Evolutionary conservation across 2,797 vertebrate genomes (phyloP).

Genomic region (Calcarius lapponicus): DNA sequence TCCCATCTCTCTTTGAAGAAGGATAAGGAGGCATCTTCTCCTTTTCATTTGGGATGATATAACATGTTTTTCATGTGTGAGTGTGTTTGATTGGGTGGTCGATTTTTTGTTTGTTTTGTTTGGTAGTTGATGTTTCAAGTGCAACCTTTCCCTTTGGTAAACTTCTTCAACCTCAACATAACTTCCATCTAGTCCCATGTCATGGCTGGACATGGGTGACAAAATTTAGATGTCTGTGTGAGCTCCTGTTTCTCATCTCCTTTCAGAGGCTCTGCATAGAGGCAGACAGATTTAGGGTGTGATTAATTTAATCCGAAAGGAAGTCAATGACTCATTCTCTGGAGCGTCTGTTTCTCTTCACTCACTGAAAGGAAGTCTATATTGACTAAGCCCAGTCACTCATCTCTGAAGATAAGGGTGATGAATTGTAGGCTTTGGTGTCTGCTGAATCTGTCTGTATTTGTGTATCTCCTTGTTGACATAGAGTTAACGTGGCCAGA

Average conservation of each 20-base stretch:
- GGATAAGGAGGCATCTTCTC: background rate
- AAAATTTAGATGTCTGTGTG: background rate
- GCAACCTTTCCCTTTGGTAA: background rate
- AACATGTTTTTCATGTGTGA: background rate
- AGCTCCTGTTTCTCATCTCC: background rate
- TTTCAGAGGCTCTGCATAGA: background rate
- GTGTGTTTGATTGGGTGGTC: background rate
- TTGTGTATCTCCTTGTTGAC: background rate
- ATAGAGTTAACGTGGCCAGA: background rate
- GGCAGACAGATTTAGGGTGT: slow-evolving; percentile 4
- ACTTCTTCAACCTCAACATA: background rate
- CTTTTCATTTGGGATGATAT: background rate
- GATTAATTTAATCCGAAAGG: slow-evolving; percentile 20
- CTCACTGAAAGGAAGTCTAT: slow-evolving; percentile 17
- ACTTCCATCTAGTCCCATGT: background rate
- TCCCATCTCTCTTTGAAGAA: background rate
- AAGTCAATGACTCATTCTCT: slow-evolving; percentile 47
- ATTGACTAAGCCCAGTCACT: slow-evolving; percentile 33
- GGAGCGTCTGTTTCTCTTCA: slow-evolving; percentile 35
- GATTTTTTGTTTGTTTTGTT: background rate
- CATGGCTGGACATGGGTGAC: background rate
- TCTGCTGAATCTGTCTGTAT: background rate
- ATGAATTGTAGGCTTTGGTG: background rate
- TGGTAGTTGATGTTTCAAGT: background rate
- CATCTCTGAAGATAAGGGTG: slow-evolving; percentile 44